Percentiles rank a stretch among this genome's conserved stretches.
Evolutionary conservation across 2,888 invertebrate species (phyloP).

Genomic region (Sussaba pulchella): DNA sequence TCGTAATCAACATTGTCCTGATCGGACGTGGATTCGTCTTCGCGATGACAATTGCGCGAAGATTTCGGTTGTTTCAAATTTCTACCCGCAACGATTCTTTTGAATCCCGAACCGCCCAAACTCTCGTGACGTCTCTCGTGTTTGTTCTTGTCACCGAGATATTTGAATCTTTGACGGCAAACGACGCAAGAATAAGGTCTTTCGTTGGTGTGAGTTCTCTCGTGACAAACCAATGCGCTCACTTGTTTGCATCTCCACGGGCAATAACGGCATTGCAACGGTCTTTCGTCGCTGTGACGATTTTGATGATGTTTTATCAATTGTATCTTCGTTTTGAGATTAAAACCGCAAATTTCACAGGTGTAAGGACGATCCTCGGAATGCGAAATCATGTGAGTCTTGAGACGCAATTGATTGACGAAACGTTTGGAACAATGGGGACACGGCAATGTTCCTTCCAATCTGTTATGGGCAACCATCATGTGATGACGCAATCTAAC

Average conservation of each 20-base stretch:
- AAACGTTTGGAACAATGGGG: slow-evolving; percentile 82
- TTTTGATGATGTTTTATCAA: slow-evolving; percentile 83
- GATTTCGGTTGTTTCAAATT: slow-evolving; percentile 74
- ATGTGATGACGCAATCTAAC: slow-evolving; percentile 82
- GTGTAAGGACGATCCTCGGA: slow-evolving; percentile 82
- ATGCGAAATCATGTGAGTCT: slow-evolving; percentile 83
- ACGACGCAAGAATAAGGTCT: slow-evolving; percentile 82
- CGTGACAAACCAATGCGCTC: slow-evolving; percentile 83
- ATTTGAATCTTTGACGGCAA: slow-evolving; percentile 82
- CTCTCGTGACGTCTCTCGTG: slow-evolving; percentile 82
- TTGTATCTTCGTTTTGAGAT: slow-evolving; percentile 82
- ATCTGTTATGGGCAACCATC: slow-evolving; percentile 81
- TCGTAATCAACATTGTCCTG: slow-evolving; percentile 57
- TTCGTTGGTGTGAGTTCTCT: slow-evolving; percentile 83
- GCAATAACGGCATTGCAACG: slow-evolving; percentile 81
- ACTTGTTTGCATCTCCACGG: slow-evolving; percentile 83
- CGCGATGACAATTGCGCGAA: slow-evolving; percentile 71
- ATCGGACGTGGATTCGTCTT: slow-evolving; percentile 46
- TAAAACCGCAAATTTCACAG: slow-evolving; percentile 82
- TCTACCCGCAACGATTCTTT: slow-evolving; percentile 80
- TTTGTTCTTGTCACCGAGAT: slow-evolving; percentile 83
- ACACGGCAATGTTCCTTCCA: slow-evolving; percentile 81
- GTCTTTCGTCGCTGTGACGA: slow-evolving; percentile 82
- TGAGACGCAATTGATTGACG: slow-evolving; percentile 81
- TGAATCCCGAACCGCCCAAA: slow-evolving; percentile 82